Percentiles rank a stretch among this genome's conserved stretches.
Evolutionary conservation across 2,888 invertebrate species (phyloP).

Genomic region (Chymomyza fuscimana): DNA sequence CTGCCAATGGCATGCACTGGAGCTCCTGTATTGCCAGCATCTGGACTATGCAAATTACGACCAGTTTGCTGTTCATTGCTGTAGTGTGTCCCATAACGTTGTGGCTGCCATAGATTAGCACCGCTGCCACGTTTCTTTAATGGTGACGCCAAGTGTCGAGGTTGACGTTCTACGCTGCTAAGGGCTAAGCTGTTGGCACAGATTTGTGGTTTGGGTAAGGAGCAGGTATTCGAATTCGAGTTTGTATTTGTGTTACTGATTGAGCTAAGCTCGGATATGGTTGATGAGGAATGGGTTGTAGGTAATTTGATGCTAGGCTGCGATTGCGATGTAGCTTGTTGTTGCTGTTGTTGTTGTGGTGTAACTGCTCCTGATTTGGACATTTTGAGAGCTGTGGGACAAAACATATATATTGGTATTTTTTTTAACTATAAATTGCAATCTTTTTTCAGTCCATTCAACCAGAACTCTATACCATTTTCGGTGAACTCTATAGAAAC

Average conservation of each 20-base stretch:
- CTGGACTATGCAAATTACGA: conserved; percentile 76
- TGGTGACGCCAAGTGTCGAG: conserved; percentile 78
- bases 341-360: conserved; percentile 20
- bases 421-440: no score
- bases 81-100: conserved; percentile 47
- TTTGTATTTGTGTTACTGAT: conserved; percentile 62
- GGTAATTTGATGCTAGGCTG: conserved; percentile 49
- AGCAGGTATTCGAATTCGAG: conserved; percentile 52
- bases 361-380: conserved; percentile 42
- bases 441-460: no score
- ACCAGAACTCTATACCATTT: not conserved
- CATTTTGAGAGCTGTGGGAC: conserved; percentile 57
- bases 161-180: conserved; percentile 70
- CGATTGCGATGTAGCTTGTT: conserved; percentile 17
- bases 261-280: conserved; percentile 77
- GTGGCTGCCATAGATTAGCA: conserved; percentile 45
- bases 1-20: conserved; percentile 14
- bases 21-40: conserved; percentile 50
- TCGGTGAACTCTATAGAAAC: no score
- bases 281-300: conserved; percentile 74
- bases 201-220: conserved; percentile 40
- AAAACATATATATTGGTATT: not conserved
- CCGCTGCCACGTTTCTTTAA: conserved; percentile 72
- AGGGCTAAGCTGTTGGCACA: conserved; percentile 44
- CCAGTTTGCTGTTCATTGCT: conserved; percentile 33